Percentiles rank a stretch among this genome's conserved stretches.
phyloP scores from a whole-genome alignment of 1,140 invertebrate genomes.

The Ylistrum balloti region DNA sequence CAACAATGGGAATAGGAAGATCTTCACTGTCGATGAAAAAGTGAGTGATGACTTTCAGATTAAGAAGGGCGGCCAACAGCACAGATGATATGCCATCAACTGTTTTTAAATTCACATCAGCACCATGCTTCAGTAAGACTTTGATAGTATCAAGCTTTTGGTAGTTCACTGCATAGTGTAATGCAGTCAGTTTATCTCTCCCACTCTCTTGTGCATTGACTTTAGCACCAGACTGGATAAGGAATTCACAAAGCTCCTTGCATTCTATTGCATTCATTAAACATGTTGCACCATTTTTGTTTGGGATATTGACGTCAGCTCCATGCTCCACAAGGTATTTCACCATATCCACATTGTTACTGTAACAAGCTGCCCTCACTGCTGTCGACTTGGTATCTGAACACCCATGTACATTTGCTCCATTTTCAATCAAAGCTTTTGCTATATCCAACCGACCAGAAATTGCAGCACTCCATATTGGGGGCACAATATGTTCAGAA shows the following conservation, averaged over 20 bases:
- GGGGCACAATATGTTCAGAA: slow-evolving; percentile 46
- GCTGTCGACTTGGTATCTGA: slow-evolving; percentile 56
- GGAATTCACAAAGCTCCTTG: slow-evolving; percentile 24
- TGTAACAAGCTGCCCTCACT: slow-evolving; percentile 50
- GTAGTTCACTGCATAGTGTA: slow-evolving; percentile 54
- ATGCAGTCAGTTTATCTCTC: slow-evolving; percentile 45
- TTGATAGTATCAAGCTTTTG: slow-evolving; percentile 43
- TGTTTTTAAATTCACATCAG: slow-evolving; percentile 44
- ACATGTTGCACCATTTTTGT: slow-evolving; percentile 50
- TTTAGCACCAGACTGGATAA: slow-evolving; percentile 52
- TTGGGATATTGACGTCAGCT: slow-evolving; percentile 54
- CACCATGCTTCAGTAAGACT: slow-evolving; percentile 41
- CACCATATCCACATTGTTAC: slow-evolving; percentile 49
- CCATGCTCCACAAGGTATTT: slow-evolving; percentile 50
- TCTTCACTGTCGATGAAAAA: background rate
- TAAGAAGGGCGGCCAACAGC: slow-evolving; percentile 41
- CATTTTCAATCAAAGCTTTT: slow-evolving; percentile 47
- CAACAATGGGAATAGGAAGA: background rate
- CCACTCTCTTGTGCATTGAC: slow-evolving; percentile 47
- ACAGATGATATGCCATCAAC: slow-evolving; percentile 45
- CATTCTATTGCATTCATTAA: slow-evolving; percentile 56
- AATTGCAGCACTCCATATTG: slow-evolving; percentile 54
- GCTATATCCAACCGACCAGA: slow-evolving; percentile 43
- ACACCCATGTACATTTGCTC: slow-evolving; percentile 54
- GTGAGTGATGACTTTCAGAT: slow-evolving; percentile 2